Evolutionary conservation across 2,797 vertebrate genomes (phyloP), one percentile per base, ranked within the genome.

Genomic region (Xiphorhynchus erythropygius): DNA sequence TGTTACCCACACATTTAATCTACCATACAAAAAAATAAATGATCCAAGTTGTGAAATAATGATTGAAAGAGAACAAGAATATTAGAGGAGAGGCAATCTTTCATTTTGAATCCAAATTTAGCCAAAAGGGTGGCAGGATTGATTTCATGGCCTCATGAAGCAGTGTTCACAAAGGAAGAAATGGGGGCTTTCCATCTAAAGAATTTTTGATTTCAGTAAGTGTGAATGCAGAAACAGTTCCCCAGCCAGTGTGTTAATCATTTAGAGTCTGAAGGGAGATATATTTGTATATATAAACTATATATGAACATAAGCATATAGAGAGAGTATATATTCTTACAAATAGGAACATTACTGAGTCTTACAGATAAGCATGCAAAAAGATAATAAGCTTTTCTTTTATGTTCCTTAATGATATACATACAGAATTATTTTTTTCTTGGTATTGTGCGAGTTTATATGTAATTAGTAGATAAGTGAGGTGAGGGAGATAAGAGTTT

Each of bases 91-190:
- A 94, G 30, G 63, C 59, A 83, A 83, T 89, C 64, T 97, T 92
- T 95, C 83, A 89, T 96, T 97, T 93, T 59, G 42, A 76, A 91
- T 70, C 73, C 53, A 87, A 93, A 93, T 84, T 77, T 73, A 96
- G 25, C 57, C 73, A 68, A 86, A 82, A 90, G 39, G 11, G 41
- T 47, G 70, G 10, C 68, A 90, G 78, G 78, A 59, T 70, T 96
- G 87, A 93, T 95, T 96, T 83, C 62, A 87, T 67, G 41, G 73
- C 94, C 49, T 91, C 84, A 87, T 32, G 74, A 92, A 91, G 42
- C 46, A 57, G 60, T 3, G 1, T 10, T 73, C 41, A n/a, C 71
- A 77, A 62, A 65, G 63, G 55, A 78, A 85, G 50, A 71, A 94
- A 68, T 27, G 22, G 60, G 3, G 10, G 8, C 11, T 62, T 89